Base-by-base conservation (phyloP, 2,797 vertebrate species). In the Arctocebus calabarensis region DNA sequence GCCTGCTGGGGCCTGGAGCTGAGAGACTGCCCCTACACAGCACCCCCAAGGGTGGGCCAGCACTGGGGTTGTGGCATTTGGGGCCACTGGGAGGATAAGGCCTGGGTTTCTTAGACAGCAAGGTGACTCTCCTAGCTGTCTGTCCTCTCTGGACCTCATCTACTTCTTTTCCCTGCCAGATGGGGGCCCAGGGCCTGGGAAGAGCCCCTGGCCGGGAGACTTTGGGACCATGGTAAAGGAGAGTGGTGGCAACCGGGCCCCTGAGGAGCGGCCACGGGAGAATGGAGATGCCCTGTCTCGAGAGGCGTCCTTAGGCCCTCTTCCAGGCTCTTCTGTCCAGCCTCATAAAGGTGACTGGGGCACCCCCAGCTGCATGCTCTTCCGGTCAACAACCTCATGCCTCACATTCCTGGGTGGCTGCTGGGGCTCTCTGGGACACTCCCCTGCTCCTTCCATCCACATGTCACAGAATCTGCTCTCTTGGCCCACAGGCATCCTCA, bases 271-370 rank as follows among this genome's bases (percentile, higher is more conserved):
- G 37, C 88, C 96, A 3, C 1, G 96, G 96, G 98, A 98, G 71
- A 98, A 98, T 0, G 97, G 98, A 11, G 97, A 98, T 20, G 97
- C 88, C 23, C 77, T 97, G 45, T 81, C 94, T 90, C 98, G 97
- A 95, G 98, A 98, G 11, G 85, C 96, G 92, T 93, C 97, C 66
- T 98, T 99, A 78, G 98, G 99, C 23, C 98, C 98, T 71, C 96
- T 99, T 90, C 99, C 99, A 0, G 98, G 98, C 97, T 91, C 98
- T 73, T 96, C 95, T 62, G 82, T 98, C 43, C 99, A 98, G 34
- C 99, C 99, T 29, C 99, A 99, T 97, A 99, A 98, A 99, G 99
- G 99, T 99, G 97, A 64, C 90, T 32, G 6, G 23, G n/a, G 8
- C 29, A 25, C 7, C 5, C 2, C 16, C 7, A 5, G 27, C 32